Conservation (phyloP, 1,140 invertebrate species). For the Orius laevigatus region DNA sequence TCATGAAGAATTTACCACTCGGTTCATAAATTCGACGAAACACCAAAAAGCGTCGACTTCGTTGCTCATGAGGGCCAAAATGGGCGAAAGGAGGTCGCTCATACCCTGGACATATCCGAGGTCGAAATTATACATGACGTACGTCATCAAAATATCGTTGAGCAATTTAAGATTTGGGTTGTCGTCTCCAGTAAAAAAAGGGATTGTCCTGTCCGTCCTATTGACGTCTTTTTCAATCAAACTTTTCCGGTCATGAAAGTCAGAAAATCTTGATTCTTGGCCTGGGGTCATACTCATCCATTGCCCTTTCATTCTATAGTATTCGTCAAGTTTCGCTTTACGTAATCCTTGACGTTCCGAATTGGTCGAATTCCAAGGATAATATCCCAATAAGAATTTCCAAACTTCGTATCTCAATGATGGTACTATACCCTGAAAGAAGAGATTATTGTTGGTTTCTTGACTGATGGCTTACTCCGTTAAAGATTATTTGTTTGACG, state of each 20-base stretch:
- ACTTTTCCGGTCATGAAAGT: conserved; percentile 80
- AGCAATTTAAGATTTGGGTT: conserved; percentile 75
- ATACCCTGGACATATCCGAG: conserved; percentile 92
- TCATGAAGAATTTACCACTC: conserved; percentile 46
- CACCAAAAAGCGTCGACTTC: conserved; percentile 98
- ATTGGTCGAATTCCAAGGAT: conserved; percentile 65
- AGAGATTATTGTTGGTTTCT: conserved; percentile 14
- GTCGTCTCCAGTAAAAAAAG: conserved; percentile 80
- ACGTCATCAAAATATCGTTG: conserved; percentile 92
- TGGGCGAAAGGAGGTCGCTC: conserved; percentile 90
- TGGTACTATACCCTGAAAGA: conserved; percentile 43
- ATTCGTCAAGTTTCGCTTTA: conserved; percentile 65
- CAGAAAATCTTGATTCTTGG: conserved; percentile 78
- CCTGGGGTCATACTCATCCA: conserved; percentile 78
- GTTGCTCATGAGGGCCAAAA: conserved; percentile 76
- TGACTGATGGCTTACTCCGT: conserved; percentile 52
- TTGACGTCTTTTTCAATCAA: conserved; percentile 97
- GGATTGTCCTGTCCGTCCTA: conserved; percentile 81
- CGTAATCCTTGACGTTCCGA: conserved; percentile 47
- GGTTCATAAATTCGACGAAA: conserved; percentile 97
- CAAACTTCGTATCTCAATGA: conserved; percentile 71
- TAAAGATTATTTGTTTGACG: conserved; percentile 69
- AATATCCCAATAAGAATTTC: conserved; percentile 88
- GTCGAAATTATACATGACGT: conserved; percentile 99
- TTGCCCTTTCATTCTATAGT: conserved; percentile 91